These are phyloP conservation scores for Indri indri DNA, from an alignment of 2,113 vertebrate species.

Conservation along the genomic window DNA sequence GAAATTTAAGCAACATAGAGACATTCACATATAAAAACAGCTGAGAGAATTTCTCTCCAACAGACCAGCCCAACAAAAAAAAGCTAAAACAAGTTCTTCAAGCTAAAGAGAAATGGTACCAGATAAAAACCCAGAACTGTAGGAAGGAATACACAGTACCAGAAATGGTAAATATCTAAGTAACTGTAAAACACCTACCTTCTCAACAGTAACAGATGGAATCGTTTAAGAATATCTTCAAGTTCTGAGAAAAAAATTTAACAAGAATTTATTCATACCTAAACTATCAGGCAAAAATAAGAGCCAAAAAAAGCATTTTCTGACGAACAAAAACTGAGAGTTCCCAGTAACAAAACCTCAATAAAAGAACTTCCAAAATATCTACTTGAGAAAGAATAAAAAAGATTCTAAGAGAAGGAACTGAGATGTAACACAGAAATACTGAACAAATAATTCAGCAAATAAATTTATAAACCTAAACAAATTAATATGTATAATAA, in stretches of 20 bases:
- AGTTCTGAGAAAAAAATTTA: not conserved
- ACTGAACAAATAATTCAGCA: not conserved
- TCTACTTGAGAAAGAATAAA: not conserved
- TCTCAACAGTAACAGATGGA: not conserved
- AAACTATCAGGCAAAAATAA: not conserved
- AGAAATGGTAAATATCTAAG: not conserved
- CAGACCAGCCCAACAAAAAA: not conserved
- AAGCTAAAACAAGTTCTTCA: not conserved
- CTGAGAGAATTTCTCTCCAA: not conserved
- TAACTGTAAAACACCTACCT: not conserved
- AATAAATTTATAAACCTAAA: not conserved
- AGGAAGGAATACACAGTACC: not conserved
- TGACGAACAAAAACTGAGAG: not conserved
- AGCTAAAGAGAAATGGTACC: not conserved
- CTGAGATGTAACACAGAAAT: not conserved
- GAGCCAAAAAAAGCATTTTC: not conserved
- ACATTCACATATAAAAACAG: conserved; percentile 16
- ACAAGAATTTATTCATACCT: not conserved
- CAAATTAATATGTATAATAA: not conserved
- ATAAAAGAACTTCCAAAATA: not conserved
- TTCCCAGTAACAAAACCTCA: conserved; percentile 10
- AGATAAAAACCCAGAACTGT: not conserved
- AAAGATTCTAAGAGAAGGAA: not conserved
- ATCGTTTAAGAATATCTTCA: not conserved
- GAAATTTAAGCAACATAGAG: not conserved